phyloP scores from a whole-genome alignment of 64 coral and sea anemone species.

The Montipora efflorescens region DNA sequence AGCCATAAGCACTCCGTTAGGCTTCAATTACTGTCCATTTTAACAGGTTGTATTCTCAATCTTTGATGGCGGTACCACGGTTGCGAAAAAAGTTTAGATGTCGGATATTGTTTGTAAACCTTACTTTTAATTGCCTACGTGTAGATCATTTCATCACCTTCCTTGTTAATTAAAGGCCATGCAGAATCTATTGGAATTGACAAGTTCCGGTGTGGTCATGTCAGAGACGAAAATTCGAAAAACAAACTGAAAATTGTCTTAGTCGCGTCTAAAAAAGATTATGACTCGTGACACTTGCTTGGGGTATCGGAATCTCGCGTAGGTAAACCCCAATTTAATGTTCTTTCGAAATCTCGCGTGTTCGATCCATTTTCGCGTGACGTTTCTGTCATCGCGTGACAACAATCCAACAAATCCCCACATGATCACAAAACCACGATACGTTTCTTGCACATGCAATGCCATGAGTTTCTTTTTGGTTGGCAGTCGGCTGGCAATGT shows the following conservation, averaged over 20 bases:
- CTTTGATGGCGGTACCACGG: not conserved
- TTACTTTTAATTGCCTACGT: not conserved
- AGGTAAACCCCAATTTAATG: too few relatives aligned
- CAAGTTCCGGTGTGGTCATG: slow-evolving; percentile 29
- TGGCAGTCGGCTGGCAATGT: not conserved
- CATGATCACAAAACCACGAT: not conserved
- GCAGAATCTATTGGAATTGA: slow-evolving; percentile 9
- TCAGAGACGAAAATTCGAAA: not conserved
- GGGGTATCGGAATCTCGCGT: not conserved
- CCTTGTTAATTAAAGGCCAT: slow-evolving; percentile 16
- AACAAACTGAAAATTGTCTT: slow-evolving; percentile 7
- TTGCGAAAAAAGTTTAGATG: not conserved
- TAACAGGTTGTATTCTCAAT: not conserved
- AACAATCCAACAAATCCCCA: too few relatives aligned
- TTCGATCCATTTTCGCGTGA: slow-evolving; percentile 7
- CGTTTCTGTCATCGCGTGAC: not conserved
- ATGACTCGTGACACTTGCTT: not conserved
- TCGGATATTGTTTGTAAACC: slow-evolving; percentile 1
- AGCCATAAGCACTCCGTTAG: not conserved
- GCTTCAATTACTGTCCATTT: not conserved
- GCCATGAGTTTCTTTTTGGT: not conserved
- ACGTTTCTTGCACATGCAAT: not conserved
- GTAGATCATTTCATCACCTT: slow-evolving; percentile 1
- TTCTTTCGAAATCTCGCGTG: not conserved
- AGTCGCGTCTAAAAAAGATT: not conserved